A percentile compares a stretch with the other conserved stretches of the same genome.
These are phyloP conservation scores for Drosophila subobscura DNA, from an alignment of 1,140 invertebrate species.

Conservation along the genomic window DNA sequence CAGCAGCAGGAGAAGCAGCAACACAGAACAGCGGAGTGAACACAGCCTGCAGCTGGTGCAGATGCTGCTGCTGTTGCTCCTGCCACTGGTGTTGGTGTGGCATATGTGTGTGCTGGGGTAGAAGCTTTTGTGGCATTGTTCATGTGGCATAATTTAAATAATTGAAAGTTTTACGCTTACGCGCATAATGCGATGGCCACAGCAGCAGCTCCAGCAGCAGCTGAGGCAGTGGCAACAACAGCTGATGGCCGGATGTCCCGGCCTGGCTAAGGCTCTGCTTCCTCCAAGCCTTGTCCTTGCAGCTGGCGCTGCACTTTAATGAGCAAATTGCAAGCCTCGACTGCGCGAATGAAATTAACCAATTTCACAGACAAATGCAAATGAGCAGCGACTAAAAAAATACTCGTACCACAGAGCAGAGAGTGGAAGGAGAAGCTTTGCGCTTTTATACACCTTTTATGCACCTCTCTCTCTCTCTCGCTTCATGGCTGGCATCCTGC, in stretches of 20 bases:
- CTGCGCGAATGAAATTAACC: slow-evolving; percentile 73
- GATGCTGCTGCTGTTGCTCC: slow-evolving; percentile 61
- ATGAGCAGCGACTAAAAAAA: slow-evolving; percentile 60
- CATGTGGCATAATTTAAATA: slow-evolving; percentile 83
- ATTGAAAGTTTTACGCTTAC: slow-evolving; percentile 82
- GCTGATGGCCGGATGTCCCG: slow-evolving; percentile 60
- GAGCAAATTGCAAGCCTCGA: slow-evolving; percentile 53
- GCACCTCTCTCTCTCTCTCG: neutral
- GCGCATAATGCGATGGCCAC: slow-evolving; percentile 67
- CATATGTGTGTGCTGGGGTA: slow-evolving; percentile 53
- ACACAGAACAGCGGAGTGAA: slow-evolving; percentile 30
- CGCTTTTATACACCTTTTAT: no score
- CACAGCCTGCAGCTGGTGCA: slow-evolving; percentile 15
- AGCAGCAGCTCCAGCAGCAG: slow-evolving; percentile 1
- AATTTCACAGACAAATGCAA: slow-evolving; percentile 72
- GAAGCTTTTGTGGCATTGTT: slow-evolving; percentile 75
- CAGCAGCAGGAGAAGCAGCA: slow-evolving; percentile 24
- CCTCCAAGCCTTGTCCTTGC: neutral
- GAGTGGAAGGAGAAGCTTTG: no score
- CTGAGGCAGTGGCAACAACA: slow-evolving; percentile 27
- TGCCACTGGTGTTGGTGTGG: slow-evolving; percentile 52
- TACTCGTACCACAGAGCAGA: slow-evolving; percentile 5
- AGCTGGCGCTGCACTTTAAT: slow-evolving; percentile 56
- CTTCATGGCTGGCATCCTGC: slow-evolving; percentile 29
- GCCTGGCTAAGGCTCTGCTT: slow-evolving; percentile 11